phyloP scores from a whole-genome alignment of 2,888 invertebrate species.

The Gnatocerus cornutus region DNA sequence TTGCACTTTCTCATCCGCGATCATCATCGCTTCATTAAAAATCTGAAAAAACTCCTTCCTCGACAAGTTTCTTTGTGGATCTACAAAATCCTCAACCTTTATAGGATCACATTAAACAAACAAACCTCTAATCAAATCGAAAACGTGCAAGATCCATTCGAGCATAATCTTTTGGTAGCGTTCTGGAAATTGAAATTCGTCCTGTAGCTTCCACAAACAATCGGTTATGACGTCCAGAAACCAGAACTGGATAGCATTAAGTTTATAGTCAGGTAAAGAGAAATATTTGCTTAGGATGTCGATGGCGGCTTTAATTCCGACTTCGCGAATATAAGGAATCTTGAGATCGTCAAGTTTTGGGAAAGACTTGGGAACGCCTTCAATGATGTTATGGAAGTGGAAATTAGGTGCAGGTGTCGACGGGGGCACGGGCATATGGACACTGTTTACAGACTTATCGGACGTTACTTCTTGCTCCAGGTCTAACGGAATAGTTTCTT shows the following conservation, averaged over 20 bases:
- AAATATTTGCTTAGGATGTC: slow-evolving; percentile 62
- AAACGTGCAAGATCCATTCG: slow-evolving; percentile 66
- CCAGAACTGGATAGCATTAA: slow-evolving; percentile 68
- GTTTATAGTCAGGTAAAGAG: slow-evolving; percentile 62
- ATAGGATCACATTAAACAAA: slow-evolving; percentile 10
- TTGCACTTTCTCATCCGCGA: slow-evolving; percentile 64
- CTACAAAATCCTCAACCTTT: slow-evolving; percentile 51
- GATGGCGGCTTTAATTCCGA: slow-evolving; percentile 64
- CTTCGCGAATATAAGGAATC: slow-evolving; percentile 64
- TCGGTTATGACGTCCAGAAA: slow-evolving; percentile 68
- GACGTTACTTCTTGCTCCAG: not conserved
- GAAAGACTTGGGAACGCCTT: slow-evolving; percentile 54
- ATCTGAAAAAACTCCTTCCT: slow-evolving; percentile 63
- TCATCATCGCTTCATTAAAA: slow-evolving; percentile 64
- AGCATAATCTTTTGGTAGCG: slow-evolving; percentile 65
- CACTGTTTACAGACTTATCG: not conserved
- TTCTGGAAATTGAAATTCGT: slow-evolving; percentile 65
- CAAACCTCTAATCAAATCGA: slow-evolving; percentile 66
- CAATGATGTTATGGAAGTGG: slow-evolving; percentile 52
- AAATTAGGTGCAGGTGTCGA: slow-evolving; percentile 58
- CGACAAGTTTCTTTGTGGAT: slow-evolving; percentile 60
- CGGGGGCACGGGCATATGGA: slow-evolving; percentile 56
- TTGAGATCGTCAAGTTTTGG: slow-evolving; percentile 56
- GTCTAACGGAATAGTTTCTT: not conserved
- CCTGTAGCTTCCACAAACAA: slow-evolving; percentile 69